Percentiles rank a stretch among this genome's conserved stretches.
Conservation (phyloP, 2,113 vertebrate genomes). For the Blennius ocellaris region DNA sequence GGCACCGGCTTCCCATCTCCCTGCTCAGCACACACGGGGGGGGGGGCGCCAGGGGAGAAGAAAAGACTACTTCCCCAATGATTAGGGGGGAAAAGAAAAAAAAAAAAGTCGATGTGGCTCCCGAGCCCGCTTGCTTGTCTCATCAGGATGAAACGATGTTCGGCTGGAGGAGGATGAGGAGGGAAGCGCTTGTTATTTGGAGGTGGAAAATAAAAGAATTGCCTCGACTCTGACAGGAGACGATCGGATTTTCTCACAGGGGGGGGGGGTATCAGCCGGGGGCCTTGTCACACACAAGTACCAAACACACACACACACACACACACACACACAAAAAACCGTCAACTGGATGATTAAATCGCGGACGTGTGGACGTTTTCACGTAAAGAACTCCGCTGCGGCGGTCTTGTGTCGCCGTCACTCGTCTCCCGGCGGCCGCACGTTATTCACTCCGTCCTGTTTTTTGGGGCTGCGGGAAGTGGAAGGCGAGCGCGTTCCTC, state of each 20-base stretch:
- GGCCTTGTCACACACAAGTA: slow-evolving; percentile 30
- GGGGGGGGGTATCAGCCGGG: slow-evolving; percentile 43
- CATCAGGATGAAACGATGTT: slow-evolving; percentile 52
- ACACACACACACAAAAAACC: slow-evolving; percentile 12
- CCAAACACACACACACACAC: slow-evolving; percentile 35
- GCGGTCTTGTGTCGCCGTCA: slow-evolving; percentile 47
- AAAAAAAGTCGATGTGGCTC: slow-evolving; percentile 57
- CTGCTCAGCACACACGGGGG: slow-evolving; percentile 66
- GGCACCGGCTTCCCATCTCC: slow-evolving; percentile 63
- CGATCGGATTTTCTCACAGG: slow-evolving; percentile 25
- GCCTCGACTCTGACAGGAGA: slow-evolving; percentile 40
- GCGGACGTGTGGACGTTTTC: slow-evolving; percentile 46
- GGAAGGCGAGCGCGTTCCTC: slow-evolving; percentile 64
- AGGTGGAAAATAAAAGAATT: slow-evolving; percentile 32
- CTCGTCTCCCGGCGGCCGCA: slow-evolving; percentile 63
- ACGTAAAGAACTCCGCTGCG: slow-evolving; percentile 45
- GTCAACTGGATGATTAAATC: slow-evolving; percentile 55
- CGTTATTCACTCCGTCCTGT: slow-evolving; percentile 65
- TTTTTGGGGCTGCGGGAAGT: slow-evolving; percentile 44
- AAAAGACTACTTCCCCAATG: slow-evolving; percentile 48
- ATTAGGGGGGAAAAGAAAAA: too few relatives aligned
- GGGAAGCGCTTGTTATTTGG: slow-evolving; percentile 17
- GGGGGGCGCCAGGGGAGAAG: slow-evolving; percentile 10
- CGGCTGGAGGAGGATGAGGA: slow-evolving; percentile 24
- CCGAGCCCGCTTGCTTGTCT: slow-evolving; percentile 46